Base-by-base conservation (phyloP, 2,888 invertebrate species). In the Rapana venosa region DNA sequence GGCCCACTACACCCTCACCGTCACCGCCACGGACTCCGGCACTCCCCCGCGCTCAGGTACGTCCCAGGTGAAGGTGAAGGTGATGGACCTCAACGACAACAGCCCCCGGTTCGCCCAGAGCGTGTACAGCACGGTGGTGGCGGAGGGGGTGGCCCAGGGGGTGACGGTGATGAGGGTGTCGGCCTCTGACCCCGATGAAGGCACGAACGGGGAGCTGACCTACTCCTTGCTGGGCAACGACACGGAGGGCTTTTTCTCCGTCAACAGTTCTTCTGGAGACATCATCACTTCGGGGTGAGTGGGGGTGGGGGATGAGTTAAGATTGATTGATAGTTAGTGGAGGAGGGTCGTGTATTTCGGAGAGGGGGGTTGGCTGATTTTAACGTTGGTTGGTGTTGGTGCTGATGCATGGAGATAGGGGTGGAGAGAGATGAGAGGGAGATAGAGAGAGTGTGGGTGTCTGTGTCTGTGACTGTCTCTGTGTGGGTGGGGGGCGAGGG, bases 41-140 rank as follows among this genome's bases (percentile, higher is more conserved):
- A 96, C 97, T 84, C 98, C 98, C 95, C 95, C 96, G 0, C 94
- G 93, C 74, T 89, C n/a, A 2, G n/a, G n/a, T 1, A 74, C 1
- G 0, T 97, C 97, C 96, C 98, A 98, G 95, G 97, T 99, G 85
- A 97, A 98, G 8, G 97, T 99, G 17, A 97, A 97, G 88, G 98
- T 99, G 0, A 97, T 98, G 95, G 99, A 99, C 96, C 98, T 98
- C 94, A 99, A 99, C 96, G 99, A 99, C 96, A 99, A 99, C 95
- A 98, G 98, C 94, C 99, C 99, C 0, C 98, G 98, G 96, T 88
- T 88, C 88, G 32, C 32, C 36, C 47, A 88, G 61, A 20, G 61
- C 32, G 97, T 97, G 87, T 98, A 98, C 95, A 97, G 97, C 30
- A 97, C 98, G 1, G 97, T 97, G 0, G 97, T 99, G 91, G 97